Conservation (phyloP, 2,113 vertebrate species). For the Genyomyrus donnyi region DNA sequence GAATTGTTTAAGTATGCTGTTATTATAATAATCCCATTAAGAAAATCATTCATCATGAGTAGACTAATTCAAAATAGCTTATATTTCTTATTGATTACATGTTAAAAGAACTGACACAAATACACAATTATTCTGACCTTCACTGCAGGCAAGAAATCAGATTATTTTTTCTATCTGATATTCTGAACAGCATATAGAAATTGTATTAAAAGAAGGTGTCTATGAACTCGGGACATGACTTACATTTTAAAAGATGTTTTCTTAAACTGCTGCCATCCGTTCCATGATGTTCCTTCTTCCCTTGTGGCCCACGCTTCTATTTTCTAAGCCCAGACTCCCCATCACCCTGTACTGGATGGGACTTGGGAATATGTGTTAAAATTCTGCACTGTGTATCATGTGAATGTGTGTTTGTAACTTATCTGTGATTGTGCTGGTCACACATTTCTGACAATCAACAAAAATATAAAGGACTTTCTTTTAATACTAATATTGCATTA, state of each 20-base stretch:
- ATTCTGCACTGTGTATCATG: neutral
- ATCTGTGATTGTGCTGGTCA: neutral
- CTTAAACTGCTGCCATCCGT: neutral
- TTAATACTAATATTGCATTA: neutral
- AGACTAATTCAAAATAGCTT: neutral
- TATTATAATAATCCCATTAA: neutral
- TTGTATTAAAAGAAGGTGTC: neutral
- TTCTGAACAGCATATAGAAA: neutral
- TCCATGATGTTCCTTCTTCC: neutral
- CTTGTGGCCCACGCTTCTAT: neutral
- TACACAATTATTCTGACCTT: neutral
- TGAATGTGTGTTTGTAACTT: neutral
- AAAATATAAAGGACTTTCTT: neutral
- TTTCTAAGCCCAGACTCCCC: neutral
- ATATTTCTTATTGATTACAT: neutral
- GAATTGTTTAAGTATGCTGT: neutral
- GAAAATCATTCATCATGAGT: neutral
- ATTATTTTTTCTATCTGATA: neutral
- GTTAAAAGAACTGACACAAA: neutral
- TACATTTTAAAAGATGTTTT: neutral
- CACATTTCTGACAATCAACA: neutral
- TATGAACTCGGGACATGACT: neutral
- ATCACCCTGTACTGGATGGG: neutral
- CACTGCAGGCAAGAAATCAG: neutral
- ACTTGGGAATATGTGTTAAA: neutral